These are phyloP conservation scores for Peromyscus leucopus DNA, from an alignment of 2,113 vertebrate species.

Conservation along the genomic window DNA sequence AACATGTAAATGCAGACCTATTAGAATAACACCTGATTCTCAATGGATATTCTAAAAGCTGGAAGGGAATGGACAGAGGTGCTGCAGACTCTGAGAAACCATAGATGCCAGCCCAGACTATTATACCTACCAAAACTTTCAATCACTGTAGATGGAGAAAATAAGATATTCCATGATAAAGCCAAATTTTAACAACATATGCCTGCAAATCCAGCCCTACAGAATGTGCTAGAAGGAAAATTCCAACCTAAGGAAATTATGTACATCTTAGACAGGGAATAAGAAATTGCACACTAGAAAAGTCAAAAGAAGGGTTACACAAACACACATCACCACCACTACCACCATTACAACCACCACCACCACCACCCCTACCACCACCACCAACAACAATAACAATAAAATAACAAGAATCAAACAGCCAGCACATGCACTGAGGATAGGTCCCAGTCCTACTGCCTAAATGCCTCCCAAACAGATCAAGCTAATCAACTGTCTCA, in stretches of 20 bases:
- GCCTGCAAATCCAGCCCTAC: background rate
- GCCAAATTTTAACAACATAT: background rate
- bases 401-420: too few relatives aligned
- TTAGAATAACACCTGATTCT: too few relatives aligned
- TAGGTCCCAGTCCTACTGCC: too few relatives aligned
- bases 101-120: background rate
- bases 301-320: background rate
- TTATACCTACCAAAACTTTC: background rate
- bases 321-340: too few relatives aligned
- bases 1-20: too few relatives aligned
- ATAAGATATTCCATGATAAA: background rate
- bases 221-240: background rate
- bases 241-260: background rate
- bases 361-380: background rate
- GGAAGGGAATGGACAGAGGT: background rate
- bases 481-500: too few relatives aligned
- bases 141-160: background rate
- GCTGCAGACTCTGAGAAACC: background rate
- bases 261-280: background rate
- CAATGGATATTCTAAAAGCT: background rate
- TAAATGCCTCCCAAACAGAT: too few relatives aligned
- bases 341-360: background rate
- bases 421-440: too few relatives aligned
- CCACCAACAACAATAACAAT: too few relatives aligned
- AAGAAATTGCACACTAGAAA: background rate